Evolutionary conservation across 2,888 invertebrate species (phyloP).

Genomic region (Drosophila peninsularis): DNA sequence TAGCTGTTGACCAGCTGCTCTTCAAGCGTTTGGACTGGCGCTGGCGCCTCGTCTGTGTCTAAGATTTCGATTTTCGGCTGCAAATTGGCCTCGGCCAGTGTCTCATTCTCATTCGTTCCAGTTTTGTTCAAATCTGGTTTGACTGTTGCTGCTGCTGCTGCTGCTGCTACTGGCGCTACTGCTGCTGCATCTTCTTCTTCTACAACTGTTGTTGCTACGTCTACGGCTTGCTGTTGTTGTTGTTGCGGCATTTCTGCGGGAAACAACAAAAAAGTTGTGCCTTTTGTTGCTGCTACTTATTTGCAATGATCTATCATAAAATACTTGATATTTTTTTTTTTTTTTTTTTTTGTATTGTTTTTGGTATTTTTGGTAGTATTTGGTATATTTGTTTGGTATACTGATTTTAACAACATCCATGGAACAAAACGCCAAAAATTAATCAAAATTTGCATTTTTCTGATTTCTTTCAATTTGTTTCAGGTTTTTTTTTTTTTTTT

Average conservation of each 20-base stretch:
- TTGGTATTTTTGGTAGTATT: slow-evolving; percentile 42
- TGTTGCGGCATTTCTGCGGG: slow-evolving; percentile 63
- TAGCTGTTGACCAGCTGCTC: slow-evolving; percentile 91
- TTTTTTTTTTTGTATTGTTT: slow-evolving; percentile 17
- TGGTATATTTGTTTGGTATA: slow-evolving; percentile 56
- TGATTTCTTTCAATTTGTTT: slow-evolving; percentile 42
- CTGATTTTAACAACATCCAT: slow-evolving; percentile 73
- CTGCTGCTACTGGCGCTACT: slow-evolving; percentile 41
- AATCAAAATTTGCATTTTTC: slow-evolving; percentile 62
- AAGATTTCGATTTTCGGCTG: slow-evolving; percentile 54
- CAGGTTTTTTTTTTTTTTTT: slow-evolving; percentile 18
- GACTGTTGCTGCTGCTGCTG: not conserved
- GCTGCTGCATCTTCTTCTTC: slow-evolving; percentile 49
- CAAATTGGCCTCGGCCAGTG: slow-evolving; percentile 23
- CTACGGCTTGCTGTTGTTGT: slow-evolving; percentile 48
- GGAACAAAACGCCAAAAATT: slow-evolving; percentile 79
- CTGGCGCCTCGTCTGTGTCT: slow-evolving; percentile 29
- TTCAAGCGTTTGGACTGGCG: slow-evolving; percentile 86
- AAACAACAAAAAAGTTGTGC: slow-evolving; percentile 73
- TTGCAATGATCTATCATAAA: slow-evolving; percentile 48
- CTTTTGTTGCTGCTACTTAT: slow-evolving; percentile 67
- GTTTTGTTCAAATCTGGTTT: slow-evolving; percentile 22
- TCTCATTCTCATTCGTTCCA: slow-evolving; percentile 34
- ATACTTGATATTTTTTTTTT: slow-evolving; percentile 20
- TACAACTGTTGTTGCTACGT: slow-evolving; percentile 48